Evolutionary conservation across 2,113 vertebrate species (phyloP), one percentile per base, ranked within the genome.

Genomic region (Embiotoca jacksoni): DNA sequence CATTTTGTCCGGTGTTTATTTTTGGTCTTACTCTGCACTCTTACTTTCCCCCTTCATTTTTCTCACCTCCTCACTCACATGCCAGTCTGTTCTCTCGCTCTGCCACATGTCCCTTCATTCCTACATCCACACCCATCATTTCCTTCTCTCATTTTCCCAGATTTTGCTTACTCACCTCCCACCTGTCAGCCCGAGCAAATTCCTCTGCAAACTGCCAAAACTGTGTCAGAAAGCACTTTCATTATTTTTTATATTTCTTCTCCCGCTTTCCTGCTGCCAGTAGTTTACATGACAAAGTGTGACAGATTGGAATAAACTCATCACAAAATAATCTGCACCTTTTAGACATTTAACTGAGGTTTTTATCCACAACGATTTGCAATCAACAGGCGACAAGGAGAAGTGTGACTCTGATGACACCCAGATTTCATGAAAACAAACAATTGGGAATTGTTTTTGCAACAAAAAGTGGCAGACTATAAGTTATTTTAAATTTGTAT

Each of bases 101-200:
- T 64, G 82, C 59, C 63, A 77, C 72, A 57, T 37, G 23, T 72
- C 72, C 47, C 64, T 69, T 77, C 47, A 75, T 68, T 82, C 80
- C 66, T 52, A 39, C 70, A 74, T 16, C 55, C 55, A 35, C 55
- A 73, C 68, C 63, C 49, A 54, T 44, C 39, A 59, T 78, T 84
- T 86, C 65, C 52, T 68, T 70, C 55, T 75, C 72, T 73, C 65
- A 67, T 65, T 81, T 69, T 54, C 73, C 47, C 50, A 36, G 41
- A 78, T 84, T 82, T 63, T 81, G 75, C 86, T 88, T 64, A 75
- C 57, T 84, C 83, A 68, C 58, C 56, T 66, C 65, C 65, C 69
- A 82, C 75, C 57, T 82, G 86, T 84, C 75, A 72, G 44, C 37
- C 23, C 14, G 0, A 63, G 35, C 44, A 65, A 39, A 70, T 75